Evolutionary conservation across 1,140 invertebrate species (phyloP).

Genomic region (Halictus rubicundus): DNA sequence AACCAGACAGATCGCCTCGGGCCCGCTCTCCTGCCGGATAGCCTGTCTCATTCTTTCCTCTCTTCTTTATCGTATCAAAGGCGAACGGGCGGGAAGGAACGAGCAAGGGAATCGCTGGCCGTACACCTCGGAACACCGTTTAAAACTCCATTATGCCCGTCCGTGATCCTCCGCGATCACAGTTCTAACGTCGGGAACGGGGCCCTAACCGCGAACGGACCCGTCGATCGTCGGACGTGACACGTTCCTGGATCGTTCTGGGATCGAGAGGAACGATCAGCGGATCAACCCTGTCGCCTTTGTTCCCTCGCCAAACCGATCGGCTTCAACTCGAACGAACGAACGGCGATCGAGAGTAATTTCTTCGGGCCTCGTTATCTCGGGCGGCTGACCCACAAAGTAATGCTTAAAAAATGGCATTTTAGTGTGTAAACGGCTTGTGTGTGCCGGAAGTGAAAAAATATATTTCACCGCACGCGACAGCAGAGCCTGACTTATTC

Average conservation of each 20-base stretch:
- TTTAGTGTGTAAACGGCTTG: no score
- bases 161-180: conserved; percentile 55
- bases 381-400: no score
- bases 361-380: no score
- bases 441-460: background rate
- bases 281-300: conserved; percentile 5
- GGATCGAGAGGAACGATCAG: background rate
- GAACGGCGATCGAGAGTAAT: no score
- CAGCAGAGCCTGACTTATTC: background rate
- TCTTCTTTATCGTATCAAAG: conserved; percentile 59
- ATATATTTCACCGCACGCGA: conserved; percentile 16
- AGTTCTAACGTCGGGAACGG: background rate
- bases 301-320: background rate
- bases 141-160: conserved; percentile 67
- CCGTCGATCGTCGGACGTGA: conserved; percentile 56
- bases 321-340: no score
- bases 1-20: conserved; percentile 43
- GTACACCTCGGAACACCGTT: conserved; percentile 63
- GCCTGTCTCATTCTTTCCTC: conserved; percentile 16
- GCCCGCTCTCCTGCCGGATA: conserved; percentile 50
- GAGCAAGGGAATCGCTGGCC: conserved; percentile 48
- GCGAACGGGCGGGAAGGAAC: conserved; percentile 35
- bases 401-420: no score
- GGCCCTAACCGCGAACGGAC: conserved; percentile 43
- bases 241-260: conserved; percentile 32